phyloP scores from a whole-genome alignment of 2,113 vertebrate genomes.

The Charina bottae region DNA sequence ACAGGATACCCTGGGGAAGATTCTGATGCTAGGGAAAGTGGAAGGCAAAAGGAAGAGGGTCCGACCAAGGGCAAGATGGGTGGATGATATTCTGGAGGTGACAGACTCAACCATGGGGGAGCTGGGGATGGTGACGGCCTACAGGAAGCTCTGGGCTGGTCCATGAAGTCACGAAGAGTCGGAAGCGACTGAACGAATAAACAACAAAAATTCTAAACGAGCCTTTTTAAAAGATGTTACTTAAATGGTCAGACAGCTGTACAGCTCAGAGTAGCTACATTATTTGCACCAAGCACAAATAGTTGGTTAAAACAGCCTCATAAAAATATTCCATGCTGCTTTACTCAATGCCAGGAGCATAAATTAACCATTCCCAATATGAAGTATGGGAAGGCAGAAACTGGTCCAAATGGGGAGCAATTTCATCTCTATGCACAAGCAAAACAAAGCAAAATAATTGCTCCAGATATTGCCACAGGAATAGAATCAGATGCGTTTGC shows the following conservation, averaged over 20 bases:
- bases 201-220: not conserved
- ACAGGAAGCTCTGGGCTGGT: too few relatives aligned
- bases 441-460: conserved; percentile 26
- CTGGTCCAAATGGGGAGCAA: conserved; percentile 8
- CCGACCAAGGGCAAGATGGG: too few relatives aligned
- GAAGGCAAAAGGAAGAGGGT: too few relatives aligned
- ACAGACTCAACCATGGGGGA: too few relatives aligned
- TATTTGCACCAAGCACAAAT: not conserved
- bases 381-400: not conserved
- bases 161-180: too few relatives aligned
- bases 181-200: too few relatives aligned
- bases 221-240: not conserved
- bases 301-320: not conserved
- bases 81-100: too few relatives aligned
- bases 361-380: conserved; percentile 7
- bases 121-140: too few relatives aligned
- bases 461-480: conserved; percentile 15
- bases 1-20: too few relatives aligned
- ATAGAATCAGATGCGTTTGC: conserved; percentile 27
- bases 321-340: not conserved
- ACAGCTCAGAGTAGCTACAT: not conserved
- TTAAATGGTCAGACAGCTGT: not conserved
- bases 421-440: conserved; percentile 20
- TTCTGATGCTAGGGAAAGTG: too few relatives aligned
- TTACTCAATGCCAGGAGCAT: not conserved